Conservation (phyloP, 2,113 vertebrate genomes). For the Oryzias woworae region DNA sequence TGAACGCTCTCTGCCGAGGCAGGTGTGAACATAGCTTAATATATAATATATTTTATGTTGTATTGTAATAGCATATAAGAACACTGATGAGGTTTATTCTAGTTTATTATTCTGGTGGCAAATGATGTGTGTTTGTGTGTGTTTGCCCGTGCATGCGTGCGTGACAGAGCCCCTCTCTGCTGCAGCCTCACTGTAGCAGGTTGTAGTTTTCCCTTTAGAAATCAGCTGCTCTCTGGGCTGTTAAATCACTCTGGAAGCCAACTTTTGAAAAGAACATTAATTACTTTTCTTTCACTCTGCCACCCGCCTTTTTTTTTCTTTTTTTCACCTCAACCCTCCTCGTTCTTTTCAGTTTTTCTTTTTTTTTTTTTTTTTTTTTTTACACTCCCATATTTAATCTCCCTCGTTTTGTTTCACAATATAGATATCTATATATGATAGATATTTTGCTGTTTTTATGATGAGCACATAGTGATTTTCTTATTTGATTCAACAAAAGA, state of each 20-base stretch:
- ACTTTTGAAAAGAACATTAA: constrained; percentile 77
- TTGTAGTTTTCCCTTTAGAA: constrained; percentile 70
- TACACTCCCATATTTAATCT: neutral
- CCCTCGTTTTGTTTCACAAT: constrained; percentile 6
- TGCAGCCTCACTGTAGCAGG: too few species aligned
- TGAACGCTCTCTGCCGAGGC: too few species aligned
- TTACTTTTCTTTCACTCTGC: constrained; percentile 67
- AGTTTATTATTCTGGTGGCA: too few species aligned
- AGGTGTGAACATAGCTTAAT: too few species aligned
- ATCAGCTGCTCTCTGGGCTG: constrained; percentile 76
- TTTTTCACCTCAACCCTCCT: constrained; percentile 45
- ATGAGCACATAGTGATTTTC: neutral
- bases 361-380: constrained; percentile 15
- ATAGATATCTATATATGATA: constrained; percentile 22
- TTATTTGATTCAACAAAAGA: neutral
- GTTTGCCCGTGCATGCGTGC: neutral
- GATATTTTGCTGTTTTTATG: constrained; percentile 2
- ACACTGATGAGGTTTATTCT: too few species aligned
- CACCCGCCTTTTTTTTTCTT: constrained; percentile 27
- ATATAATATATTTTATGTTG: too few species aligned
- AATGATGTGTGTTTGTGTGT: neutral
- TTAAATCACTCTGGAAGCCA: constrained; percentile 74
- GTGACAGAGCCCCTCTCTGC: constrained; percentile 23
- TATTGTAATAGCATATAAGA: too few species aligned
- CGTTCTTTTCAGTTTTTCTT: constrained; percentile 11